Evolutionary conservation across 2,113 vertebrate genomes (phyloP), one percentile per base, ranked within the genome.

Genomic region (Ictidomys tridecemlineatus): DNA sequence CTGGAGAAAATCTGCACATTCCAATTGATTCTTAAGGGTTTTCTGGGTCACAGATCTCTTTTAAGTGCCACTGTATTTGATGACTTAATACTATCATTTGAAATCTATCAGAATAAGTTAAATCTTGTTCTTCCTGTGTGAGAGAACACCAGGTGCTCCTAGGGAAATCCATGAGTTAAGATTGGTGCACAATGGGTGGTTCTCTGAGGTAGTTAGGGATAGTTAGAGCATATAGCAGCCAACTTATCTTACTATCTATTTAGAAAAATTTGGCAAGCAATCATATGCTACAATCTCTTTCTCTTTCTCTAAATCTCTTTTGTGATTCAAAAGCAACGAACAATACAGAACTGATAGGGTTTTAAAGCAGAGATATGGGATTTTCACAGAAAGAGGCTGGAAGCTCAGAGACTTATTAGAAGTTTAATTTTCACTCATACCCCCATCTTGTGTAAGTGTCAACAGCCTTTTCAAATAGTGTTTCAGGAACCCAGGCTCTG

Each of bases 1-100:
- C n/a, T 58, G 63, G 56, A 82, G 82, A 89, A n/a, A 91, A 89
- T 93, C 63, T 18, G 69, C 14, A 88, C 32, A 24, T 95, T 95
- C 9, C 4, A 10, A 51, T 78, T 85, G 39, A 70, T 86, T 96
- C 70, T 92, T 89, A 42, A 45, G 45, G 45, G 45, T 45, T 45
- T 45, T 45, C 45, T 45, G 45, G 45, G 45, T 45, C 45, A 45
- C 45, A 45, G 45, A 45, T 45, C 45, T 45, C 45, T 45, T 45
- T 45, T 51, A 51, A 51, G 28, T 70, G 13, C 20, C 4, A 42
- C n/a, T 85, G 34, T 18, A 65, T 32, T 86, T n/a, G 13, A 83
- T 95, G 61, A 67, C 61, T 83, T 89, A 63, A 65, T 34, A 39
- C 26, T 85, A n/a, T 79, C 30, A 28, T 84, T 85, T 84, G 65